Evolutionary conservation across 2,888 invertebrate species (phyloP).

Genomic region (Rhagonycha lutea): DNA sequence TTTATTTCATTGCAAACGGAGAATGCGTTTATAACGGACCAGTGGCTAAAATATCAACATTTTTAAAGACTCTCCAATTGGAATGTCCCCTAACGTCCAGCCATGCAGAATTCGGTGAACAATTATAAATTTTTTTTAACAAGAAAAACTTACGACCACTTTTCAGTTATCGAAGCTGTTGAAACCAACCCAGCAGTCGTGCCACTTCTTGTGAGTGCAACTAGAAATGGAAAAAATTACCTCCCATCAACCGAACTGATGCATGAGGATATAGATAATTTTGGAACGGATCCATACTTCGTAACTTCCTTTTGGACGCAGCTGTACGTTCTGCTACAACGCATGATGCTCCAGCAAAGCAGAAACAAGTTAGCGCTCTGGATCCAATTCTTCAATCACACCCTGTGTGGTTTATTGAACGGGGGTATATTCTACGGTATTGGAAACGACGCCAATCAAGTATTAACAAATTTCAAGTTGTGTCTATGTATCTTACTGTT

Average conservation of each 20-base stretch:
- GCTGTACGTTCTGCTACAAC: neutral
- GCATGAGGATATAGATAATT: neutral
- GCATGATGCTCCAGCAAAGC: neutral
- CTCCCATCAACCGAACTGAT: neutral
- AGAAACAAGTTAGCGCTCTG: neutral
- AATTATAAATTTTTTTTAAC: neutral
- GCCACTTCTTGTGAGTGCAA: neutral
- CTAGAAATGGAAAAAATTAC: neutral
- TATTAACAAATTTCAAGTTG: neutral
- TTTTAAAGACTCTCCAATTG: constrained; percentile 65
- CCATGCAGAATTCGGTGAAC: constrained; percentile 71
- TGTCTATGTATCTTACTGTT: neutral
- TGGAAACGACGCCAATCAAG: neutral
- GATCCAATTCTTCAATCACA: neutral
- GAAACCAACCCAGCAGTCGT: neutral
- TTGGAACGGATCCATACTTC: neutral
- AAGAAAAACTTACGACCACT: neutral
- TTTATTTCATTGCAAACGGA: constrained; percentile 63
- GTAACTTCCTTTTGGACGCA: neutral
- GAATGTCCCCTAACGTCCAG: constrained; percentile 78
- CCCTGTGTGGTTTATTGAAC: neutral
- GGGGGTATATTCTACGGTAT: neutral
- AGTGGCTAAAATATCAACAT: constrained; percentile 70
- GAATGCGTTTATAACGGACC: constrained; percentile 71
- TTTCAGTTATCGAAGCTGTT: neutral